Conservation (phyloP, 2,113 vertebrate genomes). For the Turnix velox region DNA sequence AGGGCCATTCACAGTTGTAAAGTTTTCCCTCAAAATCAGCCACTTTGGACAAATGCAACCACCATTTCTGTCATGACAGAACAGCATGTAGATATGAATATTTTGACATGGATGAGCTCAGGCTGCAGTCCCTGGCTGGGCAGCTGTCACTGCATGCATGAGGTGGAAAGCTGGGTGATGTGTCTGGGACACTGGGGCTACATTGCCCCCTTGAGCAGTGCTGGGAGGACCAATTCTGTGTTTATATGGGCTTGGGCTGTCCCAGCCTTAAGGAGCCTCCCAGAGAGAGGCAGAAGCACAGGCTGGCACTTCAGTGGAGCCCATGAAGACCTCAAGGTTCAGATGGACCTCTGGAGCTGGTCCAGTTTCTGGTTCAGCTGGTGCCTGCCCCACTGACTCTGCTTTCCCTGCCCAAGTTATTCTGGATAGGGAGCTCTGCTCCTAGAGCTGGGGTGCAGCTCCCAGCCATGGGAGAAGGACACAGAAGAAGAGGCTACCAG, state of each 20-base stretch:
- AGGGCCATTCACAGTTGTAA: neutral
- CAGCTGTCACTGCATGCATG: neutral
- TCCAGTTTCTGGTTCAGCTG: neutral
- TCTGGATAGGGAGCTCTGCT: rapidly evolving
- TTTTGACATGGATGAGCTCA: neutral
- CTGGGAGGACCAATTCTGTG: neutral
- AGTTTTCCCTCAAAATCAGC: neutral
- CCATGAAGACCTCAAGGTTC: neutral
- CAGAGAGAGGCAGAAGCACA: neutral
- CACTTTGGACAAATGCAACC: neutral
- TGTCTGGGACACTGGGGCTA: neutral
- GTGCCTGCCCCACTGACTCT: neutral
- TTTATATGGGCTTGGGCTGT: neutral
- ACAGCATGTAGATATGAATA: neutral
- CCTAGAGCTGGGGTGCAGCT: neutral
- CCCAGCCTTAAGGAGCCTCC: neutral
- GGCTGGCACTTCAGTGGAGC: neutral
- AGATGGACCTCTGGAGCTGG: neutral
- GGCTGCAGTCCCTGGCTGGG: neutral
- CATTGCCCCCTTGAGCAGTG: neutral
- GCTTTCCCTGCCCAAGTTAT: too few relatives aligned
- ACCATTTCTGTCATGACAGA: neutral
- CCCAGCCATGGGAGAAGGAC: neutral
- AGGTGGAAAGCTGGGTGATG: neutral
- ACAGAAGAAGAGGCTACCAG: neutral